Conservation (phyloP, 2,797 vertebrate species). For the Amniataba percoides region DNA sequence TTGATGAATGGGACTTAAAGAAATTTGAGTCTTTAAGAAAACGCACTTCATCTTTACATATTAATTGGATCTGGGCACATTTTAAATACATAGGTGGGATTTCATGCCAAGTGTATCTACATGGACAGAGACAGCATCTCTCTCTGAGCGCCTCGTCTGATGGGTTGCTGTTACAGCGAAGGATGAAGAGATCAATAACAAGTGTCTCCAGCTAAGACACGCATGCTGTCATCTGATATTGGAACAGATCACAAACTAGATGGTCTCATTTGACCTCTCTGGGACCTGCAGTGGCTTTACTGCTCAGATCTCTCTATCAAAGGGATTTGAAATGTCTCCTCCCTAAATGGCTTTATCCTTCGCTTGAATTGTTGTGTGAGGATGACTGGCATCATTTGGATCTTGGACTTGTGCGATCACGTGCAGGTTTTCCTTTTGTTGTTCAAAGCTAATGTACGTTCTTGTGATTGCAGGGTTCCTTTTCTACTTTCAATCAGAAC, state of each 20-base stretch:
- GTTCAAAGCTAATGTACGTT: slow-evolving; percentile 16
- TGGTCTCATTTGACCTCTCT: slow-evolving; percentile 46
- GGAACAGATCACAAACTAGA: slow-evolving; percentile 50
- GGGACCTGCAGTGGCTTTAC: neutral
- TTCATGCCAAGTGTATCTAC: neutral
- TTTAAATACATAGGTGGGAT: neutral
- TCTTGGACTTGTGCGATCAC: neutral
- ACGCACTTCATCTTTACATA: neutral
- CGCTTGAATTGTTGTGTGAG: slow-evolving; percentile 13
- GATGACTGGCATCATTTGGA: neutral
- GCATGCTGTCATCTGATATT: slow-evolving; percentile 57
- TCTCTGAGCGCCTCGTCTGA: slow-evolving; percentile 14
- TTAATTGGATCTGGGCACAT: neutral
- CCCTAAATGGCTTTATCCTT: slow-evolving; percentile 8
- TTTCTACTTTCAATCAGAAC: slow-evolving; percentile 35
- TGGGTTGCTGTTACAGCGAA: slow-evolving; percentile 27
- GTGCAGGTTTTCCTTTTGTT: neutral
- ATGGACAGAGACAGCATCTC: neutral
- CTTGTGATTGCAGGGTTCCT: slow-evolving; percentile 18
- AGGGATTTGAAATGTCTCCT: slow-evolving; percentile 8
- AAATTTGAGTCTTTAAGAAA: neutral
- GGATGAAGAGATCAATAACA: slow-evolving; percentile 58
- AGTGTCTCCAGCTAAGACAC: slow-evolving; percentile 45
- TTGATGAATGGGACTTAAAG: slow-evolving; percentile 6
- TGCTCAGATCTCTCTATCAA: slow-evolving; percentile 28